Conservation (phyloP, 2,113 vertebrate species). For the Lycocorax pyrrhopterus region DNA sequence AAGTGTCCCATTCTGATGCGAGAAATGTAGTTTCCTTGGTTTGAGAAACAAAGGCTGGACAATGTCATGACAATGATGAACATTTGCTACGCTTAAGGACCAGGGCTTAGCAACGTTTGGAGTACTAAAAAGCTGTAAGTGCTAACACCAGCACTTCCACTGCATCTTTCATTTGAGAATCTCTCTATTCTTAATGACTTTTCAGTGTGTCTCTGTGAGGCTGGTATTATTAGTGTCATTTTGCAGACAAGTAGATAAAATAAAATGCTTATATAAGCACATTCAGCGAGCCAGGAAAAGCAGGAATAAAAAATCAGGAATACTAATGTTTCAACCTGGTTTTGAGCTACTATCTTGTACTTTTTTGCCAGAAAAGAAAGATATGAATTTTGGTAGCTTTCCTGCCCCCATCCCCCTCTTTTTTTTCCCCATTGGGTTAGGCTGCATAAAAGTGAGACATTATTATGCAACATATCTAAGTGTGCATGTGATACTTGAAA, state of each 20-base stretch:
- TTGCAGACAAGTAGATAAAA: slow-evolving; percentile 39
- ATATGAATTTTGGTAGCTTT: not conserved
- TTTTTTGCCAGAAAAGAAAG: not conserved
- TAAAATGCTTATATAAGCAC: slow-evolving; percentile 36
- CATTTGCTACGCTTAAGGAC: not conserved
- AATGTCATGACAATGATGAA: slow-evolving; percentile 13
- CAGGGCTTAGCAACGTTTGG: not conserved
- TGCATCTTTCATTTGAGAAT: not conserved
- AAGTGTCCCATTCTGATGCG: not conserved
- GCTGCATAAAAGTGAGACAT: slow-evolving; percentile 24
- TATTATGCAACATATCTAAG: slow-evolving; percentile 51
- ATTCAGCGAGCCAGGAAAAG: not conserved
- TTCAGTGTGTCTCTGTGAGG: not conserved
- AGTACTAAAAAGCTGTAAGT: slow-evolving; percentile 24
- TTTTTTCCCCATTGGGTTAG: not conserved
- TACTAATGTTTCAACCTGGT: not conserved
- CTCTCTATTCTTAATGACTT: slow-evolving; percentile 34
- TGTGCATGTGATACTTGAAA: slow-evolving; percentile 55
- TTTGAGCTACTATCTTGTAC: not conserved
- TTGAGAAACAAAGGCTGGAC: not conserved
- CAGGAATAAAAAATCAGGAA: slow-evolving; percentile 5
- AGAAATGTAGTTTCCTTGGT: not conserved
- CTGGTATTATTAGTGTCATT: slow-evolving; percentile 41
- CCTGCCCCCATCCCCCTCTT: not conserved
- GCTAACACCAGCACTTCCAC: not conserved